Evolutionary conservation across 2,888 invertebrate genomes (phyloP).

Genomic region (Hoplodrina ambigua): DNA sequence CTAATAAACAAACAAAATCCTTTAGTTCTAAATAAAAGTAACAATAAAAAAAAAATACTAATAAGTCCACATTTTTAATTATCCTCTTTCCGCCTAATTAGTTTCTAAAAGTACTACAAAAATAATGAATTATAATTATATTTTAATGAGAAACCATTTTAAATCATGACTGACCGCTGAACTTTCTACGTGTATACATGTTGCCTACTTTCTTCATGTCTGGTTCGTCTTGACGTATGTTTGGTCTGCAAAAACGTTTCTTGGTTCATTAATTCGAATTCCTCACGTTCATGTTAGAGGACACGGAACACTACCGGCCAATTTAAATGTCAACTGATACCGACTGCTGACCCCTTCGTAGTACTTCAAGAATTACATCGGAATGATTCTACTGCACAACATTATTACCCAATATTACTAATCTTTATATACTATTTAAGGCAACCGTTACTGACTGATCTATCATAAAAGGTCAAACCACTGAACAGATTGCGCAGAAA

Average conservation of each 20-base stretch:
- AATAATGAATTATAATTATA: conserved; percentile 42
- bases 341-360: conserved; percentile 8
- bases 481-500: no score
- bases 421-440: no score
- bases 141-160: conserved; percentile 41
- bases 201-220: conserved; percentile 56
- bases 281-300: conserved; percentile 15
- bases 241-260: conserved; percentile 41
- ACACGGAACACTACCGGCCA: conserved; percentile 13
- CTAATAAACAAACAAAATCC: neutral
- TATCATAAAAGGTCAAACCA: no score
- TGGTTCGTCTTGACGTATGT: conserved; percentile 18
- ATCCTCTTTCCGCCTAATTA: conserved; percentile 3
- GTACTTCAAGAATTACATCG: conserved; percentile 6
- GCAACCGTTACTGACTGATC: no score
- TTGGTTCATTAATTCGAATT: conserved; percentile 41
- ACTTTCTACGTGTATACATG: conserved; percentile 53
- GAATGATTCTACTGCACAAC: conserved; percentile 1
- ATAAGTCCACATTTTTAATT: neutral
- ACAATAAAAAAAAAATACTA: neutral
- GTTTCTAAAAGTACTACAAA: conserved; percentile 21
- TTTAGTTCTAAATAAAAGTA: neutral
- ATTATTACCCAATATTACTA: no score
- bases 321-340: conserved; percentile 37
- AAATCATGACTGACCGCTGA: conserved; percentile 19